Percentiles rank a stretch among this genome's conserved stretches.
Conservation (phyloP, 2,888 invertebrate genomes). For the Magallana nippona region DNA sequence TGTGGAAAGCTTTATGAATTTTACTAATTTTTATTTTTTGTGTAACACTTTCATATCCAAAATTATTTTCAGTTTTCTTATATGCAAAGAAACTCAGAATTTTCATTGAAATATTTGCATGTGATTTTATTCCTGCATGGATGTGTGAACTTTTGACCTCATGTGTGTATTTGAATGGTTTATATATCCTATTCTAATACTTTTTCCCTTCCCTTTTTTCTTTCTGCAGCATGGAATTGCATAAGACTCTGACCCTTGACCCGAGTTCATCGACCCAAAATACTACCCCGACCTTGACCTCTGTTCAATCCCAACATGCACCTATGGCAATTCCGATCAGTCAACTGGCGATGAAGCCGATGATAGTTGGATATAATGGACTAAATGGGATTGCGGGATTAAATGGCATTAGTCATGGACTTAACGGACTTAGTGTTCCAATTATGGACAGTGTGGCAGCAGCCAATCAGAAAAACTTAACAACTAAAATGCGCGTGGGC, state of each 20-base stretch:
- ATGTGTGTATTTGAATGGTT: slow-evolving; percentile 48
- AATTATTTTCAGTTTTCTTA: slow-evolving; percentile 30
- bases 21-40: slow-evolving; percentile 29
- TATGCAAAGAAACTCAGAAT: slow-evolving; percentile 16
- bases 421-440: slow-evolving; percentile 60
- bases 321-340: slow-evolving; percentile 84
- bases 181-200: slow-evolving; percentile 67
- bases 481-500: slow-evolving; percentile 74
- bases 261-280: slow-evolving; percentile 74
- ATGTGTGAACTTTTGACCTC: slow-evolving; percentile 27
- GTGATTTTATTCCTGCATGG: slow-evolving; percentile 32
- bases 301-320: slow-evolving; percentile 74
- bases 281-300: slow-evolving; percentile 67
- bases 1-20: slow-evolving; percentile 31
- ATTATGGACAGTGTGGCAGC: slow-evolving; percentile 65
- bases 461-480: slow-evolving; percentile 64
- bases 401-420: slow-evolving; percentile 22
- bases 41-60: slow-evolving; percentile 29
- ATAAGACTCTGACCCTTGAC: slow-evolving; percentile 79
- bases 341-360: slow-evolving; percentile 88
- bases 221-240: slow-evolving; percentile 79
- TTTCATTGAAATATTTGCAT: slow-evolving; percentile 40
- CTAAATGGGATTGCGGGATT: slow-evolving; percentile 36
- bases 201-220: slow-evolving; percentile 71
- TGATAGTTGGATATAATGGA: slow-evolving; percentile 49